These are phyloP conservation scores for Thalassarche chlororhynchos DNA, from an alignment of 2,113 vertebrate species.

Conservation along the genomic window DNA sequence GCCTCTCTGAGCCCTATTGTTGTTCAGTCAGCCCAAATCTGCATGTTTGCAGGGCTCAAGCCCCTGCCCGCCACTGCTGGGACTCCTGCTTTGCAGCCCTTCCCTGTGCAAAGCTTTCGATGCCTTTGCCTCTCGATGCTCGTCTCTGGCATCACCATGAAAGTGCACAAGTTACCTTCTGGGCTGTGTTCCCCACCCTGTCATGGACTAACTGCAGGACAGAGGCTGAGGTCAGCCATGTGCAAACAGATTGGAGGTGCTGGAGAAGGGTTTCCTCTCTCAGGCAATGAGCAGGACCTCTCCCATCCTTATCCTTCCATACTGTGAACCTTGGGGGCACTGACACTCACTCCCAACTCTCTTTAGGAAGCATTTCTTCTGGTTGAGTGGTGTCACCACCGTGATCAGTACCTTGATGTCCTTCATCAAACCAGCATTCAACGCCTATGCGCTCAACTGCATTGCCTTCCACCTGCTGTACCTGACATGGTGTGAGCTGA, in stretches of 20 bases:
- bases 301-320: background rate
- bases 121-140: background rate
- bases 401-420: slow-evolving; percentile 81
- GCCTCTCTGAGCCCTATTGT: slow-evolving; percentile 33
- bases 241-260: background rate
- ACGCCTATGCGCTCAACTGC: slow-evolving; percentile 89
- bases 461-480: slow-evolving; percentile 87
- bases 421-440: slow-evolving; percentile 85
- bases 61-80: background rate
- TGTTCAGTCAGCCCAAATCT: background rate
- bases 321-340: background rate
- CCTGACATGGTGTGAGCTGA: slow-evolving; percentile 77
- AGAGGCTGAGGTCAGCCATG: background rate
- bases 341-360: background rate
- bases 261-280: background rate
- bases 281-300: background rate
- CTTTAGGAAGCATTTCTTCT: slow-evolving; percentile 80
- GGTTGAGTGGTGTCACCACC: slow-evolving; percentile 69
- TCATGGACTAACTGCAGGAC: background rate
- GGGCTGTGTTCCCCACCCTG: background rate
- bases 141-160: background rate
- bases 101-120: background rate
- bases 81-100: background rate
- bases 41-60: background rate
- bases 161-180: background rate